Percentiles rank a stretch among this genome's conserved stretches.
These are phyloP conservation scores for Drosophila setosimentum DNA, from an alignment of 2,888 invertebrate species.

Conservation along the genomic window DNA sequence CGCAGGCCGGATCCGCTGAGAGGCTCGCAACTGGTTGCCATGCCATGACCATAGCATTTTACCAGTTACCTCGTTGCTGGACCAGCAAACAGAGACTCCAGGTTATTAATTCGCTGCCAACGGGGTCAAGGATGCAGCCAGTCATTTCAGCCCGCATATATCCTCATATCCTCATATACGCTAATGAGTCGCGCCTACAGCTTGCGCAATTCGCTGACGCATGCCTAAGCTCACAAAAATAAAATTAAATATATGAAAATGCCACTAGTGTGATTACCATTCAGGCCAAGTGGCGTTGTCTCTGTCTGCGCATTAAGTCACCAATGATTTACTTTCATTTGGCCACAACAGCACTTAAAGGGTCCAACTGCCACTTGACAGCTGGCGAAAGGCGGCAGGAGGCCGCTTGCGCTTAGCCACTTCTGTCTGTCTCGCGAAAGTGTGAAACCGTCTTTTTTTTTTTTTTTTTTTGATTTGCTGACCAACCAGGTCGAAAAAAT, in stretches of 20 bases:
- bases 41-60: conserved; percentile 70
- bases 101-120: conserved; percentile 62
- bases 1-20: conserved; percentile 52
- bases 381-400: conserved; percentile 66
- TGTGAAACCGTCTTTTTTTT: conserved; percentile 25
- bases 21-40: conserved; percentile 67
- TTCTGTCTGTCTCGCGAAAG: conserved; percentile 38
- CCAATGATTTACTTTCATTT: conserved; percentile 72
- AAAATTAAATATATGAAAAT: conserved; percentile 27
- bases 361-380: conserved; percentile 65
- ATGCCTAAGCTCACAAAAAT: conserved; percentile 17
- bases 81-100: conserved; percentile 23
- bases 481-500: conserved; percentile 8
- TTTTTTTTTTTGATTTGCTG: conserved; percentile 17
- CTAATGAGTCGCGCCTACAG: conserved; percentile 61
- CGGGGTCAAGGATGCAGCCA: conserved; percentile 76
- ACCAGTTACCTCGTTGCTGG: conserved; percentile 48
- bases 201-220: conserved; percentile 61
- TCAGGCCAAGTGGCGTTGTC: conserved; percentile 59
- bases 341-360: conserved; percentile 60
- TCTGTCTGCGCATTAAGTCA: conserved; percentile 45
- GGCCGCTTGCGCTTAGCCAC: conserved; percentile 10
- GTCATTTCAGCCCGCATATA: conserved; percentile 19
- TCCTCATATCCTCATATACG: conserved; percentile 31
- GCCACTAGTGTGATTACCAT: conserved; percentile 75